Conservation (phyloP, 2,888 invertebrate species). For the Tinea semifulvella region DNA sequence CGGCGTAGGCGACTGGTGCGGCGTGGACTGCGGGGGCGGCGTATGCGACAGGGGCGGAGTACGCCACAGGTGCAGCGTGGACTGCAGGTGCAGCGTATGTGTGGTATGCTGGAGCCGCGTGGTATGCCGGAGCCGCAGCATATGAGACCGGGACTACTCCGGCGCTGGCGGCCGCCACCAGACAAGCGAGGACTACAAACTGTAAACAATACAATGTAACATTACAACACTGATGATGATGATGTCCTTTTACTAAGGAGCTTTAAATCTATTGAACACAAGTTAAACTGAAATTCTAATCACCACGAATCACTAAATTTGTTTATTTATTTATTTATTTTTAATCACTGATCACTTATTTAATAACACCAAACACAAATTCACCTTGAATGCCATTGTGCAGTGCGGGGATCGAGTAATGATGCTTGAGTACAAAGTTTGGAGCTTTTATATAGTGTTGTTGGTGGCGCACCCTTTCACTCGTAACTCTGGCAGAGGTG, state of each 20-base stretch:
- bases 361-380: background rate
- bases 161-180: conserved; percentile 34
- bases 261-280: too few species aligned
- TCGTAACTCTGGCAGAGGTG: conserved; percentile 30
- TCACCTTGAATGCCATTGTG: conserved; percentile 62
- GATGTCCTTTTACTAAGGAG: too few species aligned
- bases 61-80: conserved; percentile 22
- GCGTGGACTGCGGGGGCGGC: conserved; percentile 29
- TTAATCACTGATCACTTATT: background rate
- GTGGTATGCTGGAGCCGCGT: conserved; percentile 24
- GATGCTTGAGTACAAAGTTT: conserved; percentile 41
- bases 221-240: background rate
- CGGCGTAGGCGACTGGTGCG: conserved; percentile 21
- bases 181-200: conserved; percentile 35
- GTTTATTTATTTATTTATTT: background rate
- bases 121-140: conserved; percentile 23
- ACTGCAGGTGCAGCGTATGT: conserved; percentile 23
- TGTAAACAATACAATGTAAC: conserved; percentile 22
- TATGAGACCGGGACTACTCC: conserved; percentile 36
- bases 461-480: conserved; percentile 60
- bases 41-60: conserved; percentile 24
- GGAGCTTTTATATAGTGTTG: conserved; percentile 47
- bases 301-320: background rate
- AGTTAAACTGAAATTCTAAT: background rate
- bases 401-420: conserved; percentile 42